Evolutionary conservation across 2,888 invertebrate genomes (phyloP).

Genomic region (Ophioninae sp.): DNA sequence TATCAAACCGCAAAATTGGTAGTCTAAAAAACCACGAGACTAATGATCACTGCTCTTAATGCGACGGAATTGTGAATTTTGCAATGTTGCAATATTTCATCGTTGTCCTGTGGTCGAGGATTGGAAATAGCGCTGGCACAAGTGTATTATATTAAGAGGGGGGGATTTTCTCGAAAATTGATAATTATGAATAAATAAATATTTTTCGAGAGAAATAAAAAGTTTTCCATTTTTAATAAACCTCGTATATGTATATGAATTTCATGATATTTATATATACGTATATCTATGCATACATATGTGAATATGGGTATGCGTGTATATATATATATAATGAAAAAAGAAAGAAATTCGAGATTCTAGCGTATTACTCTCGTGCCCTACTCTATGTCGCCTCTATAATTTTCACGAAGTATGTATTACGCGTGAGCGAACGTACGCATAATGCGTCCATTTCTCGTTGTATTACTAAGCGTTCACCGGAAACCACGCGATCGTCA

Average conservation of each 20-base stretch:
- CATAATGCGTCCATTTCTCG: constrained; percentile 43
- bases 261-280: too few species aligned
- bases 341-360: constrained; percentile 13
- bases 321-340: not conserved
- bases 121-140: too few species aligned
- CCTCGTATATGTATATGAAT: too few species aligned
- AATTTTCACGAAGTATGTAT: constrained; percentile 58
- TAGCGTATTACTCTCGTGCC: constrained; percentile 52
- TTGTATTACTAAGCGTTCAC: constrained; percentile 10
- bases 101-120: not conserved
- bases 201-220: too few species aligned
- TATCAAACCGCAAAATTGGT: not conserved
- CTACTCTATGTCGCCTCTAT: constrained; percentile 48
- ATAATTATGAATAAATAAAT: too few species aligned
- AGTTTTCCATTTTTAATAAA: too few species aligned
- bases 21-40: not conserved
- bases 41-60: not conserved
- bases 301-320: too few species aligned
- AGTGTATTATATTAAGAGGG: too few species aligned
- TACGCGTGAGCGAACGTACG: constrained; percentile 1
- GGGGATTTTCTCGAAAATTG: too few species aligned
- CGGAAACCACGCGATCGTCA: constrained; percentile 47
- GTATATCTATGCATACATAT: too few species aligned
- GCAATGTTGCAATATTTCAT: not conserved
- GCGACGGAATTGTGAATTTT: not conserved